These are phyloP conservation scores for Acleris literana DNA, from an alignment of 2,888 invertebrate species.

Conservation along the genomic window DNA sequence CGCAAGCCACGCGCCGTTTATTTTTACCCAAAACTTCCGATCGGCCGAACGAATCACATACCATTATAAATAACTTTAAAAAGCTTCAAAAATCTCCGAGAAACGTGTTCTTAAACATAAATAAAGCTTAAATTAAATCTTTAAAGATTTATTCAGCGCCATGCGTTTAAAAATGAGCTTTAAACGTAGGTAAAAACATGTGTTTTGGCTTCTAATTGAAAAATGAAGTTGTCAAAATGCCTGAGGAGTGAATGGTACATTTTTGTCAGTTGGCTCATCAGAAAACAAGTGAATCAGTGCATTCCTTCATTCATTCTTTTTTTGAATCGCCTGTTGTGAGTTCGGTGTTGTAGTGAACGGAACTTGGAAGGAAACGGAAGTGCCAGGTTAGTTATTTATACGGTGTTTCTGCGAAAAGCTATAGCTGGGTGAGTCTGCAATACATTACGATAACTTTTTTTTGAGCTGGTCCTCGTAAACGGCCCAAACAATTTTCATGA, in stretches of 20 bases:
- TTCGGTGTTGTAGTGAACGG: slow-evolving; percentile 15
- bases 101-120: slow-evolving; percentile 25
- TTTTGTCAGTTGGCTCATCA: slow-evolving; percentile 29
- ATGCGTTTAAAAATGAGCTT: too few relatives aligned
- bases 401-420: too few relatives aligned
- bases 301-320: slow-evolving; percentile 9
- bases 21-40: slow-evolving; percentile 41
- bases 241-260: slow-evolving; percentile 26
- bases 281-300: slow-evolving; percentile 24
- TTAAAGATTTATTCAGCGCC: background rate
- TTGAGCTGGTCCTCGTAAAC: too few relatives aligned
- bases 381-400: background rate
- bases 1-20: slow-evolving; percentile 40
- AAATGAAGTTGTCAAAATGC: slow-evolving; percentile 17
- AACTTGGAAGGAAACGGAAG: background rate
- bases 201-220: background rate
- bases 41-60: slow-evolving; percentile 31
- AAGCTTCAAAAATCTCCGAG: slow-evolving; percentile 16
- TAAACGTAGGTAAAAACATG: too few relatives aligned
- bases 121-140: slow-evolving; percentile 1
- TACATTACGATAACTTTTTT: too few relatives aligned
- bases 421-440: too few relatives aligned
- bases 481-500: too few relatives aligned
- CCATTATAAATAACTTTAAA: slow-evolving; percentile 33
- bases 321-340: slow-evolving; percentile 25